Percentiles rank a stretch among this genome's conserved stretches.
Evolutionary conservation across 2,888 invertebrate genomes (phyloP).

Genomic region (Automeris io): DNA sequence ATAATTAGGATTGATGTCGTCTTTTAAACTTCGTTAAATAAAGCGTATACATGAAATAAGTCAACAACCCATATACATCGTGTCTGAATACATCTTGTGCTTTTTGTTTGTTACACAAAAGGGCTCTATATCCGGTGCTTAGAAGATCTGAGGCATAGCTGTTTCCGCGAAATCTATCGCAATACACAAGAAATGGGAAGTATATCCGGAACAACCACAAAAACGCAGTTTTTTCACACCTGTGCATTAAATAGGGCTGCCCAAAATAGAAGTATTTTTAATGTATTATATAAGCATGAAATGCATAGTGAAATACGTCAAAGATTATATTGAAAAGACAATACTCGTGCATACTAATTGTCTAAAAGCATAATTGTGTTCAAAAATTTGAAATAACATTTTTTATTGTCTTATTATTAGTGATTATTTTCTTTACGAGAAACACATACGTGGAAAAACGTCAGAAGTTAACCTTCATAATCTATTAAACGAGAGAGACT

Average conservation of each 20-base stretch:
- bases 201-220: constrained; percentile 70
- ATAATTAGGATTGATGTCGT: constrained; percentile 42
- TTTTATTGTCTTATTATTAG: too few relatives aligned
- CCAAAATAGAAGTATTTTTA: neutral
- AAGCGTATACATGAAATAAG: constrained; percentile 42
- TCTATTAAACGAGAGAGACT: too few relatives aligned
- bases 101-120: constrained; percentile 67
- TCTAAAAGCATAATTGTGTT: too few relatives aligned
- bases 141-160: constrained; percentile 44
- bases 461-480: too few relatives aligned
- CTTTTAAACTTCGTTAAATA: constrained; percentile 41
- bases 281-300: neutral
- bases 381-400: too few relatives aligned
- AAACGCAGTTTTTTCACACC: constrained; percentile 48
- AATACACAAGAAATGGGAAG: constrained; percentile 71
- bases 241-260: constrained; percentile 38
- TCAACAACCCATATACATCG: constrained; percentile 54
- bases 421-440: too few relatives aligned
- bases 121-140: constrained; percentile 65
- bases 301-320: neutral
- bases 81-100: constrained; percentile 29
- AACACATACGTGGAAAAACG: too few relatives aligned
- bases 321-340: too few relatives aligned
- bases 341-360: too few relatives aligned
- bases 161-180: constrained; percentile 70